Conservation (phyloP, 1,140 invertebrate species). For the Polypedilum pembai region DNA sequence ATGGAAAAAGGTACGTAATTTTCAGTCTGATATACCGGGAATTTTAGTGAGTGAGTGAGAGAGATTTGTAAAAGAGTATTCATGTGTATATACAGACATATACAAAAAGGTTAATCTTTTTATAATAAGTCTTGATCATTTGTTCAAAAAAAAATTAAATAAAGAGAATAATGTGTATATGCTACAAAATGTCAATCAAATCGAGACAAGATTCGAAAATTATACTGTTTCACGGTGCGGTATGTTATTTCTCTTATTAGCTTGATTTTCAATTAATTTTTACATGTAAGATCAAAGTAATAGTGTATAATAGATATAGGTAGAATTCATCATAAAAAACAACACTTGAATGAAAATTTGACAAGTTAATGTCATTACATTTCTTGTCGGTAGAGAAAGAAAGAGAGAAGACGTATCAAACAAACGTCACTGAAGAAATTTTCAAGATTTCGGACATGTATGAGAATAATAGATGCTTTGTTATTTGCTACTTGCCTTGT, state of each 20-base stretch:
- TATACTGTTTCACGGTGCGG: not conserved
- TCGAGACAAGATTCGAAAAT: slow-evolving; percentile 2
- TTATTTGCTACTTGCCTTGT: no score
- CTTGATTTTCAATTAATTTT: not conserved
- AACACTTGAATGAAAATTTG: slow-evolving; percentile 9
- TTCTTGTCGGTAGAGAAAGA: not conserved
- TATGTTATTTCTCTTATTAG: slow-evolving; percentile 15
- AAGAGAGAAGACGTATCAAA: no score
- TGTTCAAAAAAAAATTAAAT: slow-evolving; percentile 13
- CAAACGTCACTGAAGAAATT: no score
- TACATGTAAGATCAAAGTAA: slow-evolving; percentile 14
- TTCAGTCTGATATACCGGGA: slow-evolving; percentile 29
- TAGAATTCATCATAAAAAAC: not conserved
- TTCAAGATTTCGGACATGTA: no score
- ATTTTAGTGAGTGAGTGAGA: not conserved
- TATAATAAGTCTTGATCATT: slow-evolving; percentile 25
- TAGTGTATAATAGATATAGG: not conserved
- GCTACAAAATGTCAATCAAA: slow-evolving; percentile 28
- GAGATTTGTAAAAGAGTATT: not conserved
- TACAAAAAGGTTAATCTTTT: slow-evolving; percentile 25
- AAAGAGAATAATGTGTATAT: not conserved
- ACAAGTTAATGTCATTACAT: slow-evolving; percentile 10
- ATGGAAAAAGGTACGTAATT: slow-evolving; percentile 80
- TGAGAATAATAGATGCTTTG: no score
- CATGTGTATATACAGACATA: not conserved